Conservation (phyloP, 2,888 invertebrate genomes). For the Dugesia japonica region DNA sequence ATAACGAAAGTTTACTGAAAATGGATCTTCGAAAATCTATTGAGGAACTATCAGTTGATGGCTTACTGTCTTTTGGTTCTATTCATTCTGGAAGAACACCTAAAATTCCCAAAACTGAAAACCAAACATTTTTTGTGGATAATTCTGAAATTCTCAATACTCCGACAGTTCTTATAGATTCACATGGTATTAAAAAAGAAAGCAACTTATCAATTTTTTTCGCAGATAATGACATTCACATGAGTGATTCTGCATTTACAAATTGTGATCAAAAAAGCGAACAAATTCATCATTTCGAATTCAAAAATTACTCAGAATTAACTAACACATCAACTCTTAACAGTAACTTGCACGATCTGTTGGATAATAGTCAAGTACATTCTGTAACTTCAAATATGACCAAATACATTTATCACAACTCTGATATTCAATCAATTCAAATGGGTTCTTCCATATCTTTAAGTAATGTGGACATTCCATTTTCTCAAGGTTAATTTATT, state of each 20-base stretch:
- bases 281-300: not conserved
- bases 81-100: slow-evolving; percentile 31
- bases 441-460: not conserved
- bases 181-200: not conserved
- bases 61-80: slow-evolving; percentile 26
- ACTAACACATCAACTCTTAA: not conserved
- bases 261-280: not conserved
- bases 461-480: not conserved
- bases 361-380: not conserved
- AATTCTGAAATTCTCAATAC: slow-evolving; percentile 3
- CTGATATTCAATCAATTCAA: not conserved
- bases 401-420: not conserved
- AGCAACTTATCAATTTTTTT: not conserved
- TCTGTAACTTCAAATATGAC: not conserved
- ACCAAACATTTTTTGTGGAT: not conserved
- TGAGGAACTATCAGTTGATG: not conserved
- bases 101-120: slow-evolving; percentile 23
- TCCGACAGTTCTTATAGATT: not conserved
- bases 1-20: not conserved
- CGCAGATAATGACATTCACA: not conserved
- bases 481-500: not conserved
- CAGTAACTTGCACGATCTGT: not conserved
- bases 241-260: not conserved
- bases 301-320: not conserved
- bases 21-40: not conserved